Evolutionary conservation across 2,797 vertebrate genomes (phyloP).

Genomic region (Vespertilio murinus): DNA sequence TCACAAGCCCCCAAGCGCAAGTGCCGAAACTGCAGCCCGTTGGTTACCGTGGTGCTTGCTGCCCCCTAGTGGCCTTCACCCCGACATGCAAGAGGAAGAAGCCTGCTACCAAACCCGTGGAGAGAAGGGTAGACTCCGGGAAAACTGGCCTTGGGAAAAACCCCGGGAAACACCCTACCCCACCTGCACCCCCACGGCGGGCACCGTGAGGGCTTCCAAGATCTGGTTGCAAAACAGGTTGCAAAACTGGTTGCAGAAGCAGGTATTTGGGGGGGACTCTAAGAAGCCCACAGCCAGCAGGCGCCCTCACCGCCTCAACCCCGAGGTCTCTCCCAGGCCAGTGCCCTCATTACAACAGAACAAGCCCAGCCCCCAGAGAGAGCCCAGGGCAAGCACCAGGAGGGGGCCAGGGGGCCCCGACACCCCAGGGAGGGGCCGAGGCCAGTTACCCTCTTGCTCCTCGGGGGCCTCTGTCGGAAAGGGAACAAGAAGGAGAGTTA

Average conservation of each 20-base stretch:
- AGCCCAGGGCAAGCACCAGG: conserved; percentile 47
- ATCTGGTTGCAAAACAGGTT: background rate
- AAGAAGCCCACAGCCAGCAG: background rate
- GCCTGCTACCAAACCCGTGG: background rate
- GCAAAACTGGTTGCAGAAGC: background rate
- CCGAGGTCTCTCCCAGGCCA: conserved; percentile 52
- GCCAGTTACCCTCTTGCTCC: conserved; percentile 78
- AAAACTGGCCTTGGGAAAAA: conserved; percentile 54
- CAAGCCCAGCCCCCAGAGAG: conserved; percentile 43
- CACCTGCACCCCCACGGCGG: background rate
- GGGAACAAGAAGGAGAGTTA: conserved; percentile 73
- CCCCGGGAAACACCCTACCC: background rate
- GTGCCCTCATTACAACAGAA: conserved; percentile 23
- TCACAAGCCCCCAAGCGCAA: background rate
- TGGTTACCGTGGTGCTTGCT: conserved; percentile 38
- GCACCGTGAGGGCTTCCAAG: background rate
- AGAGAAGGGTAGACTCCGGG: background rate
- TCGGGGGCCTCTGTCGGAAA: conserved; percentile 75
- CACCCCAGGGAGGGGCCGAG: background rate
- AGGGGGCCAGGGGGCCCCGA: background rate
- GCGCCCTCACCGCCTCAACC: background rate
- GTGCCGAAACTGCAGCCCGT: background rate
- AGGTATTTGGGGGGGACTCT: background rate
- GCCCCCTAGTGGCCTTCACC: conserved; percentile 79
- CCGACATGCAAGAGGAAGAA: conserved; percentile 53